These are phyloP conservation scores for Idaea biselata DNA, from an alignment of 2,888 invertebrate genomes.

Conservation along the genomic window DNA sequence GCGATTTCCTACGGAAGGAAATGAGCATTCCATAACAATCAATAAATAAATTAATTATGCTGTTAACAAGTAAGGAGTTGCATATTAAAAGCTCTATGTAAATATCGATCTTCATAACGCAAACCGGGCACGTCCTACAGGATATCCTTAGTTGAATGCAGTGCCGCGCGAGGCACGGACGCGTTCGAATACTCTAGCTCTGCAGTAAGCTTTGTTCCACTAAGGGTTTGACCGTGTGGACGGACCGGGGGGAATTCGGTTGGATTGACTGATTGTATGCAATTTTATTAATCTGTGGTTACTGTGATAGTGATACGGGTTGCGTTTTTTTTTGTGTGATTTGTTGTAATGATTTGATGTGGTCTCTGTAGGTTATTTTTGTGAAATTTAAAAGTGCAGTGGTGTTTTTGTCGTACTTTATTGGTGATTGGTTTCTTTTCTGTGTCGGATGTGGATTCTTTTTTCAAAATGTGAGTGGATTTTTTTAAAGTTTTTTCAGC, in stretches of 20 bases:
- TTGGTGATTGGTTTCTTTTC: not conserved
- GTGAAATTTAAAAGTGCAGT: not conserved
- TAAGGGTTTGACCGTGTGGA: constrained; percentile 18
- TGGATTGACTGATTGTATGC: constrained; percentile 38
- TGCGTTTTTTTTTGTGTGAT: not conserved
- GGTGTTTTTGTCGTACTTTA: not conserved
- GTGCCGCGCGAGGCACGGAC: constrained; percentile 67
- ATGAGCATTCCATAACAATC: constrained; percentile 15
- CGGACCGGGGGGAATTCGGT: constrained; percentile 36
- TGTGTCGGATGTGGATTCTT: not conserved
- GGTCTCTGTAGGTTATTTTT: not conserved
- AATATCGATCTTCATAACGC: constrained; percentile 75
- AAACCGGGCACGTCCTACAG: constrained; percentile 70
- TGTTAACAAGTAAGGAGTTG: constrained; percentile 48
- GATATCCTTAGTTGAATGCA: constrained; percentile 75
- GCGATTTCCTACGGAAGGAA: constrained; percentile 17
- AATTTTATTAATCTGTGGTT: constrained; percentile 25
- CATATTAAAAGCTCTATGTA: constrained; percentile 76
- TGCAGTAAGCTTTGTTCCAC: not conserved
- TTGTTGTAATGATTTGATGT: not conserved
- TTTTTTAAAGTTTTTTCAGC: not conserved
- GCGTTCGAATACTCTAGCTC: constrained; percentile 57
- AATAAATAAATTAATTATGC: constrained; percentile 35
- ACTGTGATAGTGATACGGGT: not conserved
- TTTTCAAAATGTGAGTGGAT: not conserved